These are phyloP conservation scores for Drosophila pegasa DNA, from an alignment of 2,888 invertebrate species.

Conservation along the genomic window DNA sequence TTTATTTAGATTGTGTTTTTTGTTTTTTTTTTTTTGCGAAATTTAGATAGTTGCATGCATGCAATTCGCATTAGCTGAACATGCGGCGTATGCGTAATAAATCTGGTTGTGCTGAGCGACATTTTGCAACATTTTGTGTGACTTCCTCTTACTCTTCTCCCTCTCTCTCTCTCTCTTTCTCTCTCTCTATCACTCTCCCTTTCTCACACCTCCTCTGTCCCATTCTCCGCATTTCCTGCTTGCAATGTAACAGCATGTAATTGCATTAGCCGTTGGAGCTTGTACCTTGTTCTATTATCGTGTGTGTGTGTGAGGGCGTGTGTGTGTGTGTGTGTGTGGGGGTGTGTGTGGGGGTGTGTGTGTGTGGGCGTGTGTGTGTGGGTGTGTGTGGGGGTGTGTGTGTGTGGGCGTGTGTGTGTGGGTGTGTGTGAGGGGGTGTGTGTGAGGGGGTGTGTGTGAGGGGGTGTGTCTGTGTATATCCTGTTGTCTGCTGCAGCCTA, in stretches of 20 bases:
- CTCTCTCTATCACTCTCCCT: background rate
- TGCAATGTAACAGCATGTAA: slow-evolving; percentile 33
- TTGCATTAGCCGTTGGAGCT: slow-evolving; percentile 49
- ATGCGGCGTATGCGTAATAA: slow-evolving; percentile 33
- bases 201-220: background rate
- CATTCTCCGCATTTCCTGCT: background rate
- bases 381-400: background rate
- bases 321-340: background rate
- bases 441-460: too few species aligned
- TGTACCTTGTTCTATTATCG: slow-evolving; percentile 31
- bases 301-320: background rate
- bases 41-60: background rate
- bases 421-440: too few species aligned
- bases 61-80: slow-evolving; percentile 21
- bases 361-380: background rate
- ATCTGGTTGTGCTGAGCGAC: background rate
- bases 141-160: slow-evolving; percentile 2
- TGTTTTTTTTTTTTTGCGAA: background rate
- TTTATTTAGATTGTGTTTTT: background rate
- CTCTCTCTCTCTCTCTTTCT: background rate
- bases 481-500: slow-evolving; percentile 10
- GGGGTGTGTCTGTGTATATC: slow-evolving; percentile 3
- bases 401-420: background rate
- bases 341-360: background rate
- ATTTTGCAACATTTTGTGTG: slow-evolving; percentile 1